phyloP scores from a whole-genome alignment of 2,888 invertebrate genomes.

The Sceliomorpha sp. region DNA sequence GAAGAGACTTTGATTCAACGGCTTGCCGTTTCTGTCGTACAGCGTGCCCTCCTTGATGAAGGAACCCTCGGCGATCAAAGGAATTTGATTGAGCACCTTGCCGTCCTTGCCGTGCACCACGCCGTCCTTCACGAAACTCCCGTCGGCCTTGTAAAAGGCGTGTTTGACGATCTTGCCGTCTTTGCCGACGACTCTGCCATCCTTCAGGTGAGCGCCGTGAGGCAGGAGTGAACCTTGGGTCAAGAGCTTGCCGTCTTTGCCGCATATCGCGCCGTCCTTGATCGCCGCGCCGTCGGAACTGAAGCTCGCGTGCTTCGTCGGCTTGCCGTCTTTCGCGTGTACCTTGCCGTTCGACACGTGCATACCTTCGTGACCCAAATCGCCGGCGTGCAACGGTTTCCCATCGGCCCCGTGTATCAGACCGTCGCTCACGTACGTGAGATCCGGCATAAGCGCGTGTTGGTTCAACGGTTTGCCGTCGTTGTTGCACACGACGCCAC shows the following conservation, averaged over 20 bases:
- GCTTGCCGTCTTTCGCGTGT: conserved; percentile 72
- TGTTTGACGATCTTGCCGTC: conserved; percentile 73
- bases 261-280: conserved; percentile 72
- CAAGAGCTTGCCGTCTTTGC: conserved; percentile 72
- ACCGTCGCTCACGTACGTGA: conserved; percentile 72
- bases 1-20: conserved; percentile 71
- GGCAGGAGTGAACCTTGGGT: conserved; percentile 76
- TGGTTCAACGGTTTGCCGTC: conserved; percentile 73
- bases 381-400: conserved; percentile 68
- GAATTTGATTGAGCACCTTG: conserved; percentile 71
- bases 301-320: conserved; percentile 72
- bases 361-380: conserved; percentile 71
- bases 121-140: conserved; percentile 75
- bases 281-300: conserved; percentile 73
- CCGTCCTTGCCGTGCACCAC: conserved; percentile 70
- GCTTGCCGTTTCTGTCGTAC: conserved; percentile 64
- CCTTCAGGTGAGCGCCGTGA: conserved; percentile 70
- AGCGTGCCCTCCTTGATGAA: conserved; percentile 71
- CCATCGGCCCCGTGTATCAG: conserved; percentile 72
- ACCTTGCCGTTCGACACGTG: conserved; percentile 73
- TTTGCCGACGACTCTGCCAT: conserved; percentile 74
- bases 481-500: conserved; percentile 71
- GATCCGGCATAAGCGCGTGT: conserved; percentile 69
- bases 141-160: conserved; percentile 74
- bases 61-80: conserved; percentile 70